Conservation (phyloP, 1,140 invertebrate species). For the Drosophila nebulosa region DNA sequence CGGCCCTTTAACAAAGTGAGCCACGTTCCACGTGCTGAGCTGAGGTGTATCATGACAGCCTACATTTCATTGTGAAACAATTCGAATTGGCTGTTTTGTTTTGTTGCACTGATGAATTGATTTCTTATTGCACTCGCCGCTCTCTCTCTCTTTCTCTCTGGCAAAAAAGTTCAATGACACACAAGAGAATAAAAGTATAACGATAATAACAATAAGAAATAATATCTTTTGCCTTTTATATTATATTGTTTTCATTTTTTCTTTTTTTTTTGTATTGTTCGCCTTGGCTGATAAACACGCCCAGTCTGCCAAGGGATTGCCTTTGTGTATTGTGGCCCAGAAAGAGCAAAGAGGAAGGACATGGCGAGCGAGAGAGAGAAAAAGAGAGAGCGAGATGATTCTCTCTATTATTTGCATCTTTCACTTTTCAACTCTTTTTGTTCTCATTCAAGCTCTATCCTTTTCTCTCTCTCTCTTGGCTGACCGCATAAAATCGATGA, state of each 20-base stretch:
- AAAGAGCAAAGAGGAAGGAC: background rate
- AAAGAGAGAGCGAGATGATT: conserved; percentile 6
- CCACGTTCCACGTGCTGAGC: background rate
- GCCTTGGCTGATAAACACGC: conserved; percentile 43
- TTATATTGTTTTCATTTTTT: background rate
- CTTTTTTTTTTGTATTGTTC: conserved; percentile 46
- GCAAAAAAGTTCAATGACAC: conserved; percentile 76
- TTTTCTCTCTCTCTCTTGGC: conserved; percentile 37
- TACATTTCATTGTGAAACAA: background rate
- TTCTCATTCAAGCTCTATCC: conserved; percentile 1
- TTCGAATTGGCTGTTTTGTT: background rate
- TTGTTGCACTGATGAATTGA: conserved; percentile 5
- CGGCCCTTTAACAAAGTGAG: background rate
- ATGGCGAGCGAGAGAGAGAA: background rate
- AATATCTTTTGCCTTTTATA: conserved; percentile 62
- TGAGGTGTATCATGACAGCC: background rate
- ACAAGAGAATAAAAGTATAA: conserved; percentile 65
- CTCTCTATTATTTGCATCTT: conserved; percentile 68
- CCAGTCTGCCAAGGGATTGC: conserved; percentile 38
- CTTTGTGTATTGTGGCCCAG: conserved; percentile 23
- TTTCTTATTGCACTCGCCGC: conserved; percentile 1
- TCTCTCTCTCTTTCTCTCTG: conserved; percentile 26
- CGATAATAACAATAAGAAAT: conserved; percentile 56
- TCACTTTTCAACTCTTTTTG: conserved; percentile 69
- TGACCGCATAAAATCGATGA: conserved; percentile 77